A percentile compares a stretch with the other conserved stretches of the same genome.
Evolutionary conservation across 53 echinoderm and acorn worm species (phyloP).

Genomic region (Patiria pectinifera): DNA sequence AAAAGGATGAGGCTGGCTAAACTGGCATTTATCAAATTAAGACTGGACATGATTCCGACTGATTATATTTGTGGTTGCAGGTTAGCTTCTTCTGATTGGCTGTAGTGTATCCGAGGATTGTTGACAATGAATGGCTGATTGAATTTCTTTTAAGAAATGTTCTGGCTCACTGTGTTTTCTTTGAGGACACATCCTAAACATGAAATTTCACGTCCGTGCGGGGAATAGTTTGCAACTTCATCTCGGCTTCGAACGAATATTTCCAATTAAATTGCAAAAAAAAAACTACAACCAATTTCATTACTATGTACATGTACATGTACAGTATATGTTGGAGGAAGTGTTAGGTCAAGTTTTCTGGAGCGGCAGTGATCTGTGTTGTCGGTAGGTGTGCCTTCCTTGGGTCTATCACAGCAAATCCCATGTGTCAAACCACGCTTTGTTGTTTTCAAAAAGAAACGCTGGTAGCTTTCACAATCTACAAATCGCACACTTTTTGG

Average conservation of each 20-base stretch:
- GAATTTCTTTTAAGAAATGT: neutral
- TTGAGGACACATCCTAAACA: neutral
- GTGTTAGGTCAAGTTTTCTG: neutral
- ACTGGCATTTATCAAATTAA: constrained; percentile 49
- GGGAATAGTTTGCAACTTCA: neutral
- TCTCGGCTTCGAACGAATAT: no score
- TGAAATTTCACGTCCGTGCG: neutral
- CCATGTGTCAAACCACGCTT: neutral
- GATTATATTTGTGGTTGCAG: constrained; percentile 4
- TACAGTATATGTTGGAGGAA: neutral
- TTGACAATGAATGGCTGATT: constrained; percentile 12
- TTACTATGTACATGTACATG: no score
- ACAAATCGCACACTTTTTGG: neutral
- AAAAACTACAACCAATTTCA: no score
- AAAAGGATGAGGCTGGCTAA: neutral
- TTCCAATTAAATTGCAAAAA: no score
- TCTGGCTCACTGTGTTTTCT: neutral
- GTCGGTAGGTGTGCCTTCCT: neutral
- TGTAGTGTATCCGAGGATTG: neutral
- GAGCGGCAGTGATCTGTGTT: neutral
- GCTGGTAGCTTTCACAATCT: neutral
- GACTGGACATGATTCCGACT: constrained; percentile 12
- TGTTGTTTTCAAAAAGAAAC: neutral
- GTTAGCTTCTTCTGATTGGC: neutral
- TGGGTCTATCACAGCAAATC: neutral